phyloP scores from a whole-genome alignment of 2,888 invertebrate species.

The Mactromeris polynyma region DNA sequence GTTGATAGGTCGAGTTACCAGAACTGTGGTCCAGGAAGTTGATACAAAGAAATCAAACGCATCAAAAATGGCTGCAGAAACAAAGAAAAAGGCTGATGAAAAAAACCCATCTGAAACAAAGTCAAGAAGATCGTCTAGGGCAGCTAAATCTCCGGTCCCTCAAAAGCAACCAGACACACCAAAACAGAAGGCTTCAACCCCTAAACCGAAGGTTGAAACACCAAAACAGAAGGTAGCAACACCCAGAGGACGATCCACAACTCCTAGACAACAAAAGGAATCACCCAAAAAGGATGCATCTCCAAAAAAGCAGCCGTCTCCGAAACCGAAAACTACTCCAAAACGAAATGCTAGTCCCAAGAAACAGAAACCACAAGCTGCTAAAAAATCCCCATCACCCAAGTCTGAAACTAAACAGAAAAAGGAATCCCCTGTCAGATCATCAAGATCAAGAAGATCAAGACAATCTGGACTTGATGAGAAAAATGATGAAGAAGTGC shows the following conservation, averaged over 20 bases:
- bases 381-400: constrained; percentile 46
- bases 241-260: constrained; percentile 44
- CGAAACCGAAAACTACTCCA: constrained; percentile 60
- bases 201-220: constrained; percentile 47
- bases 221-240: constrained; percentile 58
- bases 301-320: constrained; percentile 27
- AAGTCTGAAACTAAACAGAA: constrained; percentile 33
- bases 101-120: constrained; percentile 50
- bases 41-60: constrained; percentile 55
- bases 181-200: constrained; percentile 40
- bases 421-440: constrained; percentile 40
- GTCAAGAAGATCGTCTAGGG: constrained; percentile 50
- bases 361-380: constrained; percentile 43
- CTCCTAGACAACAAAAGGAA: constrained; percentile 45
- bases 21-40: constrained; percentile 72
- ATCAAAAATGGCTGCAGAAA: background rate
- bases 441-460: constrained; percentile 35
- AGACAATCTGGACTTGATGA: constrained; percentile 19
- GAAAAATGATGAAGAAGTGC: constrained; percentile 40
- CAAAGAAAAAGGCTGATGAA: constrained; percentile 58
- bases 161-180: constrained; percentile 9
- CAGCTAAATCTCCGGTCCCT: constrained; percentile 36
- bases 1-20: constrained; percentile 64
- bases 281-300: constrained; percentile 39
- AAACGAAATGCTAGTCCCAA: constrained; percentile 55